A percentile compares a stretch with the other conserved stretches of the same genome.
Conservation (phyloP, 2,113 vertebrate genomes). For the Phalacrocorax pelagicus region DNA sequence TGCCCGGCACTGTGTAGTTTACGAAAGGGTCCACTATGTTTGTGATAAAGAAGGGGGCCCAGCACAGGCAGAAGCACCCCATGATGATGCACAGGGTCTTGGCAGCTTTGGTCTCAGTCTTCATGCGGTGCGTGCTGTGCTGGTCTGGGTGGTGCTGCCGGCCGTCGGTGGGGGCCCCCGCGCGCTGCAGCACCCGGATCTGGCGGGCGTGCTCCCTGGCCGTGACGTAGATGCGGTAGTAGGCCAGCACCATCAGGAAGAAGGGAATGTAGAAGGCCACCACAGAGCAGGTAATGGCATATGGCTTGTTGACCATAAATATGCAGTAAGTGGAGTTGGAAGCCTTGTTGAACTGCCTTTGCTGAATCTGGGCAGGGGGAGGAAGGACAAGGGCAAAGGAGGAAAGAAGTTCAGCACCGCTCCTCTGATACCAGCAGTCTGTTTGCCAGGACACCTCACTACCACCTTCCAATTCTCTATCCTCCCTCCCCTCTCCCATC, state of each 20-base stretch:
- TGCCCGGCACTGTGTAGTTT: constrained; percentile 87
- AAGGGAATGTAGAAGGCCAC: constrained; percentile 99
- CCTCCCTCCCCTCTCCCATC: background rate
- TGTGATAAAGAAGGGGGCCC: constrained; percentile 97
- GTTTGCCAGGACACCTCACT: background rate
- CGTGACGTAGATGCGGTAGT: constrained; percentile 96
- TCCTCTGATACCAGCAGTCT: background rate
- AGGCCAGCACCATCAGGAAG: constrained; percentile 95
- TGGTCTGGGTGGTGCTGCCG: constrained; percentile 81
- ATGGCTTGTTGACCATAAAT: constrained; percentile 99
- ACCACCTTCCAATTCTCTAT: background rate
- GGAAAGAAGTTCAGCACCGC: background rate
- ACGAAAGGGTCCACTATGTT: constrained; percentile 97
- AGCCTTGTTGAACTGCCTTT: constrained; percentile 81
- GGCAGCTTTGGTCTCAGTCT: constrained; percentile 95
- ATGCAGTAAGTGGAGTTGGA: constrained; percentile 92
- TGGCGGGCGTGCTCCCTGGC: constrained; percentile 91
- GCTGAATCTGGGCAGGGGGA: constrained; percentile 80
- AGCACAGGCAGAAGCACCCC: constrained; percentile 99
- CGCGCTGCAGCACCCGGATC: constrained; percentile 90
- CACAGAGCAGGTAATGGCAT: constrained; percentile 95
- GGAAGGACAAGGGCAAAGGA: background rate
- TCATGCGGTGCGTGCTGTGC: constrained; percentile 93
- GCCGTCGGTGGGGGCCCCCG: constrained; percentile 76
- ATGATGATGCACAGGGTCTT: constrained; percentile 98